Base-by-base conservation (phyloP, 2,113 vertebrate genomes). In the Equus quagga region DNA sequence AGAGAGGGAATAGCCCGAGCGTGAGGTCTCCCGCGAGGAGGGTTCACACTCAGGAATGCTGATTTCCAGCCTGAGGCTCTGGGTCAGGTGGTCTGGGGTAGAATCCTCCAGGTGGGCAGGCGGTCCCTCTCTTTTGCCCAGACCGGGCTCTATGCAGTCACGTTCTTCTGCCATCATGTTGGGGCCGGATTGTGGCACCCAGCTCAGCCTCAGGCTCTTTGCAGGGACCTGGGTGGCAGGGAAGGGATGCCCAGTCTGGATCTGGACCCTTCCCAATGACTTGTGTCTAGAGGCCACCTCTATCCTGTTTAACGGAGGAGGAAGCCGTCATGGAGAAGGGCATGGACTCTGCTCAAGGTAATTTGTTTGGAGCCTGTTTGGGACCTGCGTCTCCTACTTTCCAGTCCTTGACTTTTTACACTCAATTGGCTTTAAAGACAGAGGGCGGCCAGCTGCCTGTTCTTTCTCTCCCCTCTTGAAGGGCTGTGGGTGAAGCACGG, bases 101-200 rank as follows among this genome's bases (percentile, higher is more conserved):
- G 49, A 58, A 46, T 9, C 10, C 1, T 1, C 54, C 31, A 19
- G 2, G 19, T 1, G 1, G 81, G 81, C 19, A 31, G 64, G 64
- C 46, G 8, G 13, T 13, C 44, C 23, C 21, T 21, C 41, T 65
- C 41, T n/a, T 70, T 24, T 4, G 1, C 17, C 49, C 11, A 33
- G 51, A 36, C 28, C 36, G 2, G 51, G n/a, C 21, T 21, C 64
- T 46, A 13, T 2, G 11, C 79, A 12, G 15, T n/a, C 0, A 54
- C 26, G 41, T 9, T 41, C 31, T 26, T 73, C 41, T 31, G 67
- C 67, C 0, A 0, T 41, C 67, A 14, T 26, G 3, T n/a, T 17
- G 78, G 28, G 41, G 15, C 28, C 13, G 4, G 23, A 58, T 28
- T 0, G 1, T 19, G 24, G 67, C 0, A 0, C 41, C 78, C 46